These are phyloP conservation scores for Anabas testudineus DNA, from an alignment of 2,797 vertebrate genomes.

Conservation along the genomic window DNA sequence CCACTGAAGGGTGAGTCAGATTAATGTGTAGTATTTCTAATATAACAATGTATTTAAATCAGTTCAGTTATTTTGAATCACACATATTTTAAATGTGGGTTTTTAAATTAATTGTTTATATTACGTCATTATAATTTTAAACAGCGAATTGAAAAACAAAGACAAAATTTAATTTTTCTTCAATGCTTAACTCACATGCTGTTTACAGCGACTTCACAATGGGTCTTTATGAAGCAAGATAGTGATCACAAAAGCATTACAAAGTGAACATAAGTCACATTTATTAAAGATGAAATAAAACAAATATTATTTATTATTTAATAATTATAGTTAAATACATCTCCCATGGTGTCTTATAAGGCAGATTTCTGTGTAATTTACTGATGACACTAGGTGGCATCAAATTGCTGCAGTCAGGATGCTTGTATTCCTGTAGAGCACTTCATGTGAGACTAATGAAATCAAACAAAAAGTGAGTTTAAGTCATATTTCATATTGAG, in stretches of 20 bases:
- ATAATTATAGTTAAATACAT: too few species aligned
- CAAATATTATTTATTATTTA: not conserved
- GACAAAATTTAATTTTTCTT: not conserved
- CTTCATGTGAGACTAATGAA: conserved; percentile 4
- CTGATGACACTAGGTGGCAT: conserved; percentile 78
- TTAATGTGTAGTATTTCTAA: too few species aligned
- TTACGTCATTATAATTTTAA: too few species aligned
- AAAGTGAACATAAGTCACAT: not conserved
- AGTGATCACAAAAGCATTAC: too few species aligned
- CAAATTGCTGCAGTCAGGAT: conserved; percentile 57
- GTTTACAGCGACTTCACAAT: not conserved
- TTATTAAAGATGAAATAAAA: not conserved
- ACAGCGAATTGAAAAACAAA: not conserved
- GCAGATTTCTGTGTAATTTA: conserved; percentile 39
- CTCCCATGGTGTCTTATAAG: not conserved
- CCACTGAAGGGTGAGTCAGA: too few species aligned
- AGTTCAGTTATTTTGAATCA: too few species aligned
- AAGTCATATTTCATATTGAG: not conserved
- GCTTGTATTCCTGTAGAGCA: not conserved
- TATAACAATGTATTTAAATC: too few species aligned
- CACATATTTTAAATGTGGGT: too few species aligned
- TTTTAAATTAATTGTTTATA: too few species aligned
- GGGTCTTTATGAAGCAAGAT: not conserved
- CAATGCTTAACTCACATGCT: not conserved
- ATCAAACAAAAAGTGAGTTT: not conserved